Evolutionary conservation across 2,113 vertebrate species (phyloP).

Genomic region (Petaurus breviceps): DNA sequence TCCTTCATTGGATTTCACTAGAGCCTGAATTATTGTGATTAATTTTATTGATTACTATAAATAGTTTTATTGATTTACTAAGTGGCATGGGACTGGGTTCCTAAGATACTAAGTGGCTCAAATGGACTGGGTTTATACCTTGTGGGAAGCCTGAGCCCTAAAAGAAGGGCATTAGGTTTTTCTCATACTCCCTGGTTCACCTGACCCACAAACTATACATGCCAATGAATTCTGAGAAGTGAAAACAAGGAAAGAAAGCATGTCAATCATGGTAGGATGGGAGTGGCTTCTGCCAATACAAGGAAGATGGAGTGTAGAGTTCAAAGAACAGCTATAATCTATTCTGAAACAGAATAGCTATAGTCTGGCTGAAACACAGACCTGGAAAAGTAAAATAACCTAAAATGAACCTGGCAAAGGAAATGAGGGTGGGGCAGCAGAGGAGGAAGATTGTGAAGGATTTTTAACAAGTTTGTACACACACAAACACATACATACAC

Average conservation of each 20-base stretch:
- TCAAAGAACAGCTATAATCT: background rate
- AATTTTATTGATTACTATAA: constrained; percentile 31
- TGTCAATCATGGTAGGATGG: background rate
- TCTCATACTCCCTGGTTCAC: background rate
- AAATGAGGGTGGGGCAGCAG: background rate
- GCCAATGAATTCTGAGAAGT: background rate
- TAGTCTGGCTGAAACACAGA: background rate
- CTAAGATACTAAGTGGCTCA: background rate
- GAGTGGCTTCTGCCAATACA: background rate
- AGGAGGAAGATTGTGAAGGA: background rate
- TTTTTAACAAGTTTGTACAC: background rate
- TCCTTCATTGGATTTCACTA: background rate
- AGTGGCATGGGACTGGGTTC: background rate
- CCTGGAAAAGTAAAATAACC: background rate
- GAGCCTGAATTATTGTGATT: constrained; percentile 38
- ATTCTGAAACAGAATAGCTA: no score
- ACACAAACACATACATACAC: background rate
- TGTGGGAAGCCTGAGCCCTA: background rate
- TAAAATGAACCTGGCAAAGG: background rate
- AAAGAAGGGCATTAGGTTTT: background rate
- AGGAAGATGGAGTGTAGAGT: background rate
- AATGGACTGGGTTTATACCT: background rate
- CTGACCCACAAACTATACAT: background rate
- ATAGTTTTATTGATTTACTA: constrained; percentile 42
- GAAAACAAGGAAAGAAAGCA: background rate